Evolutionary conservation across 2,113 vertebrate species (phyloP).

Genomic region (Nestor notabilis): DNA sequence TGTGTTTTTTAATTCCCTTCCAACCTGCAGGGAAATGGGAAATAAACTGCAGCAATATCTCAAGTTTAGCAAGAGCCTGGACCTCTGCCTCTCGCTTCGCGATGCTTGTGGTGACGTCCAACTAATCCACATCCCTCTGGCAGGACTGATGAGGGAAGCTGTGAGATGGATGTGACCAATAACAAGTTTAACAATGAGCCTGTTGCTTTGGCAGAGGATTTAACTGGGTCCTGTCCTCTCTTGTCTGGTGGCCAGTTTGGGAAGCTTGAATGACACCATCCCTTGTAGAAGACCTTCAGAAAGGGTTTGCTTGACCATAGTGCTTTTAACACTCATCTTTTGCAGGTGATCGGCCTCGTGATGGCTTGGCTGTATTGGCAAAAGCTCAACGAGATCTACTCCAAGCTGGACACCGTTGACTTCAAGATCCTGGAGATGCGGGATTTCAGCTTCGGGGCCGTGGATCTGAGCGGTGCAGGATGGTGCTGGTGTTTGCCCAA

Average conservation of each 20-base stretch:
- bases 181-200: background rate
- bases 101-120: fast-evolving
- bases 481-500: constrained; percentile 89
- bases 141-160: background rate
- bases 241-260: background rate
- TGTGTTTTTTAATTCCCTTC: background rate
- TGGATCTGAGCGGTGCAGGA: constrained; percentile 85
- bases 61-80: background rate
- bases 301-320: fast-evolving
- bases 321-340: fast-evolving
- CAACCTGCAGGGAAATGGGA: background rate
- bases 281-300: background rate
- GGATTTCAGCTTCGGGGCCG: constrained; percentile 67
- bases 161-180: background rate
- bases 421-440: constrained; percentile 71
- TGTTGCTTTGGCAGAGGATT: background rate
- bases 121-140: fast-evolving
- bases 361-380: constrained; percentile 88
- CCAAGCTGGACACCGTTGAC: constrained; percentile 80
- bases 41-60: background rate
- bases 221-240: background rate
- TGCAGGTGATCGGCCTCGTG: constrained; percentile 82
- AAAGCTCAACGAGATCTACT: constrained; percentile 81
- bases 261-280: too few species aligned
- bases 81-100: background rate